Evolutionary conservation across 2,797 vertebrate genomes (phyloP).

Genomic region (Channa striata): DNA sequence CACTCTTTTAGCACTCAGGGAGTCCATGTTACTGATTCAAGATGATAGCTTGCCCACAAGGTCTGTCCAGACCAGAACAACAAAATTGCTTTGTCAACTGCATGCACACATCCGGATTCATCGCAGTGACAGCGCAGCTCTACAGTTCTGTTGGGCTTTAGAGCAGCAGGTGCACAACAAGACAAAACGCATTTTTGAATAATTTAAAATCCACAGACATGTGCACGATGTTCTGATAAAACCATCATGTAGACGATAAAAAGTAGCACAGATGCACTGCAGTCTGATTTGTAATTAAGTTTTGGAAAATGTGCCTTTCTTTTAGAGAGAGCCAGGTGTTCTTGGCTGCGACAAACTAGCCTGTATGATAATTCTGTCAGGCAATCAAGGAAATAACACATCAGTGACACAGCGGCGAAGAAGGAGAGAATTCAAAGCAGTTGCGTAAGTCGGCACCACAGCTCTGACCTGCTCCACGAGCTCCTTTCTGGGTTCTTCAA

Average conservation of each 20-base stretch:
- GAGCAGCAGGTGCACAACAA: constrained; percentile 49
- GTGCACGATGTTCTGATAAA: constrained; percentile 6
- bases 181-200: constrained; percentile 5
- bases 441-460: constrained; percentile 37
- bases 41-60: constrained; percentile 66
- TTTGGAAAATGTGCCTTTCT: constrained; percentile 17
- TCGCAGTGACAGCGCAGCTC: constrained; percentile 52
- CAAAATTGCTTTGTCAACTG: constrained; percentile 72
- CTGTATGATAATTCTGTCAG: constrained; percentile 42
- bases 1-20: constrained; percentile 53
- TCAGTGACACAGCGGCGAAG: constrained; percentile 46
- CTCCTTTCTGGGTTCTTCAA: constrained; percentile 36
- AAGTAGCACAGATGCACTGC: constrained; percentile 19
- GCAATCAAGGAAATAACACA: constrained; percentile 52
- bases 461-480: constrained; percentile 52
- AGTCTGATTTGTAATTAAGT: constrained; percentile 30
- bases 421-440: constrained; percentile 48
- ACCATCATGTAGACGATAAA: constrained; percentile 19
- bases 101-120: constrained; percentile 46
- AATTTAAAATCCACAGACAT: constrained; percentile 21
- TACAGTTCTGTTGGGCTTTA: constrained; percentile 6
- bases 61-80: constrained; percentile 51
- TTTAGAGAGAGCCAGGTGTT: constrained; percentile 43
- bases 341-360: constrained; percentile 32
- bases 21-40: constrained; percentile 59